Base-by-base conservation (phyloP, 2,888 invertebrate species). In the Bombylius discolor region DNA sequence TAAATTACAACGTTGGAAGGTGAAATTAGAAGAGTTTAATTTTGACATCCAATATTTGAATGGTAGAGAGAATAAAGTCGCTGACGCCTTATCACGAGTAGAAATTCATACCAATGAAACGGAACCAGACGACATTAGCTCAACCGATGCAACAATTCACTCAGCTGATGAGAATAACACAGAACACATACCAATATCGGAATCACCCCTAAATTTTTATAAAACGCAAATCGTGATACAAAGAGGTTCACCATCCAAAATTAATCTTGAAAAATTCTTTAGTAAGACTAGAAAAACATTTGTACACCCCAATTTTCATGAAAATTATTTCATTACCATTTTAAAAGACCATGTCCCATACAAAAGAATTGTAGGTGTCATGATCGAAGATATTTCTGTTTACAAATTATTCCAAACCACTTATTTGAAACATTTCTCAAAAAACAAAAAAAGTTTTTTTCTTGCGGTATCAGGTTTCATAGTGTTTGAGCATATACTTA, bases 181-280 rank as follows among this genome's bases (percentile, higher is more conserved):
- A 23, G 56, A 59, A 33, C 58, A 62, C 31, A 60, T 60, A 48
- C 47, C 11, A 33, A 61, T 59, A 23, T 53, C 56, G 2, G 62
- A 58, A 56, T 48, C 31, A 50, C 42, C 51, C 5, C 14, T 51
- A 7, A 55, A 55, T 32, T 39, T 47, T n/a, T 55, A 39, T 39
- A 51, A 55, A 47, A 55, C 47, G 3, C 55, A 51, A 51, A 47
- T 51, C 34, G 31, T 55, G 5, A 14, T 55, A 8, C 36, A 51
- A 47, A 47, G 14, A 14, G 49, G 57, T 55, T 33, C 44, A 4
- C 49, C 31, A 44, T 14, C 13, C 4, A n/a, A 34, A 39, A 34
- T 46, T n/a, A 36, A 33, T 42, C 5, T 23, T 5, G 7, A 39
- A 13, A 50, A 50, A 50, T 13, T 31, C 9, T 14, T 11, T 13